Percentiles rank a stretch among this genome's conserved stretches.
Conservation (phyloP, 2,797 vertebrate species). For the Danio albolineatus region DNA sequence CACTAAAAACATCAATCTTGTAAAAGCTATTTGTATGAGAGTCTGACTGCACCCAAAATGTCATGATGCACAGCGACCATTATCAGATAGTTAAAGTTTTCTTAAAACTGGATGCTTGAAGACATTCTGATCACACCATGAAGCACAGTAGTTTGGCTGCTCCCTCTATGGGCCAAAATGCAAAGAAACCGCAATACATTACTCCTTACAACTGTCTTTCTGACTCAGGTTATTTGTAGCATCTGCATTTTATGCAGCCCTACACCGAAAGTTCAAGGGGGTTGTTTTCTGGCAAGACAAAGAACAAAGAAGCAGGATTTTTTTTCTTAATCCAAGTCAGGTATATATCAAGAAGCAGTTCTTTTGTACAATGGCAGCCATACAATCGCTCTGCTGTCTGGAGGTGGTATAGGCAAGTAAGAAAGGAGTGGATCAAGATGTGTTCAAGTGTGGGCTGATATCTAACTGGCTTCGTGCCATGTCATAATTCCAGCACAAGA, state of each 20-base stretch:
- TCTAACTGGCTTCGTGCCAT: slow-evolving; percentile 53
- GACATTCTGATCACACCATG: background rate
- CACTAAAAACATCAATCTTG: background rate
- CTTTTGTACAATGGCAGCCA: slow-evolving; percentile 24
- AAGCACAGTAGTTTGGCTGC: slow-evolving; percentile 61
- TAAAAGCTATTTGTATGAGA: background rate
- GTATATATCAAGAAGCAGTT: background rate
- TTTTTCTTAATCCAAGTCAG: background rate
- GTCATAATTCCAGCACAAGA: slow-evolving; percentile 56
- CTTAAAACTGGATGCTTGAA: background rate
- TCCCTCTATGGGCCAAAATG: slow-evolving; percentile 75
- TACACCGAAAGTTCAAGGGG: background rate
- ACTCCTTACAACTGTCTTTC: background rate
- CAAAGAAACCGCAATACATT: slow-evolving; percentile 2
- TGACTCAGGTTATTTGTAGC: background rate
- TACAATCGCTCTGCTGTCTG: slow-evolving; percentile 8
- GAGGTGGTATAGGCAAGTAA: slow-evolving; percentile 1
- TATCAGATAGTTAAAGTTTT: background rate
- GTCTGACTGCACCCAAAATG: background rate
- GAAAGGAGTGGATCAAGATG: slow-evolving; percentile 52
- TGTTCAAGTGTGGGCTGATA: slow-evolving; percentile 52
- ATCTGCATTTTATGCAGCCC: slow-evolving; percentile 1
- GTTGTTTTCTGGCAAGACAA: slow-evolving; percentile 9
- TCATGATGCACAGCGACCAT: background rate
- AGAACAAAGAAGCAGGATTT: slow-evolving; percentile 7